Conservation (phyloP, 2,797 vertebrate species). For the Myiotriccus ornatus region DNA sequence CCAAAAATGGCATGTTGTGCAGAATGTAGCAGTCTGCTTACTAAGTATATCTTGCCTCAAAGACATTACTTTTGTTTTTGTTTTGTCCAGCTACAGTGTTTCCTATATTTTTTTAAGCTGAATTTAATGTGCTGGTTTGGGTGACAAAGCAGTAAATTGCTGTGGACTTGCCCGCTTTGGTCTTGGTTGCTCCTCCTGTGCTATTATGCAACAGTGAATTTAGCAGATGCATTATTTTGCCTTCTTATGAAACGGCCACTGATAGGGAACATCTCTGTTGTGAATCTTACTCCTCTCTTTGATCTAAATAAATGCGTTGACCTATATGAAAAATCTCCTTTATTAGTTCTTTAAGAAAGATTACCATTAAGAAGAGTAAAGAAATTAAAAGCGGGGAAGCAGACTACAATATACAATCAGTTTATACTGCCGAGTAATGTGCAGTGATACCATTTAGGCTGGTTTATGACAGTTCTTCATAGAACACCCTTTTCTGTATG, state of each 20-base stretch:
- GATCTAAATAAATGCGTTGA: neutral
- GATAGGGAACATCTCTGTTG: neutral
- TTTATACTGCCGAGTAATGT: conserved; percentile 1
- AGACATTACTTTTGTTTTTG: neutral
- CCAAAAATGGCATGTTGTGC: neutral
- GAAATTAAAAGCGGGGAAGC: neutral
- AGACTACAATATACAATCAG: neutral
- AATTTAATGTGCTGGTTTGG: neutral
- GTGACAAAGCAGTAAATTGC: neutral
- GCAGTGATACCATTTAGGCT: conserved; percentile 14
- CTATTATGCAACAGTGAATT: neutral
- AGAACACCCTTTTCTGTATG: neutral
- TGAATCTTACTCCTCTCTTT: neutral
- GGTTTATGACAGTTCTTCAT: neutral
- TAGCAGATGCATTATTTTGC: neutral
- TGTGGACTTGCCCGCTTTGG: neutral
- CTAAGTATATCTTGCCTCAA: neutral
- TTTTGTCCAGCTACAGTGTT: neutral
- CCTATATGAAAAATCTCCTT: neutral
- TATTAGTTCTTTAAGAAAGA: neutral
- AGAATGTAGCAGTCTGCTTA: neutral
- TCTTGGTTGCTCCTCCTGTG: neutral
- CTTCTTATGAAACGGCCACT: neutral
- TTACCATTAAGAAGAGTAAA: neutral
- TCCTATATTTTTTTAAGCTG: neutral